Evolutionary conservation across 2,797 vertebrate species (phyloP), one percentile per base, ranked within the genome.

Genomic region (Chelonia mydas): DNA sequence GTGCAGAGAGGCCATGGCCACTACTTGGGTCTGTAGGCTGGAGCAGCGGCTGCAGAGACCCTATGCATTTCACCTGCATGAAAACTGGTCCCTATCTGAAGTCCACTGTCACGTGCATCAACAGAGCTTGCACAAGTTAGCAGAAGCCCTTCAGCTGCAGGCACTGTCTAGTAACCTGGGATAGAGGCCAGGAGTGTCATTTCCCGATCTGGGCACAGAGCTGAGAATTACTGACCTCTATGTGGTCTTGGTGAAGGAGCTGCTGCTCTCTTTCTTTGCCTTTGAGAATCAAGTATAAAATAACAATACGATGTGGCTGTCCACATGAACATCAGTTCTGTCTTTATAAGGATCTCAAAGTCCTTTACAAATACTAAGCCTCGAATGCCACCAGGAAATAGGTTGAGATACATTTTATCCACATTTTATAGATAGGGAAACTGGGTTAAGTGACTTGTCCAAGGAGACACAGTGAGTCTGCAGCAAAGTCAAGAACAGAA

Each of bases 81-180:
- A 77, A 92, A 77, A 11, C 8, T 1, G 27, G 53, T 16, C 11
- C 23, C 27, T 3, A 49, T 27, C 3, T 6, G 0, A 47, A 78
- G 27, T 33, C 90, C 45, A 53, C 4, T 27, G 9, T 72, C 57
- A 23, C 54, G 10, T 93, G 16, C 65, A 65, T 1, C 45, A 33
- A 7, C 10, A 51, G 85, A 37, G n/a, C 25, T 55, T 17, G 17
- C 9, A 74, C 59, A 13, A 37, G 33, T 31, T 1, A 86, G 31
- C 51, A 89, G 77, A 88, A 88, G 3, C n/a, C 33, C 37, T 54
- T 11, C 74, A 87, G 47, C 0, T 1, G 82, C 19, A 31, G 33
- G 19, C 11, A 4, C 25, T 1, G 0, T 55, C 41, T n/a, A 25
- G 12, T 21, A 54, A 47, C 1, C 3, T 2, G 45, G 9, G 61